Percentiles rank a stretch among this genome's conserved stretches.
phyloP scores from a whole-genome alignment of 2,888 invertebrate genomes.

The Scaptomyza caliginosa region DNA sequence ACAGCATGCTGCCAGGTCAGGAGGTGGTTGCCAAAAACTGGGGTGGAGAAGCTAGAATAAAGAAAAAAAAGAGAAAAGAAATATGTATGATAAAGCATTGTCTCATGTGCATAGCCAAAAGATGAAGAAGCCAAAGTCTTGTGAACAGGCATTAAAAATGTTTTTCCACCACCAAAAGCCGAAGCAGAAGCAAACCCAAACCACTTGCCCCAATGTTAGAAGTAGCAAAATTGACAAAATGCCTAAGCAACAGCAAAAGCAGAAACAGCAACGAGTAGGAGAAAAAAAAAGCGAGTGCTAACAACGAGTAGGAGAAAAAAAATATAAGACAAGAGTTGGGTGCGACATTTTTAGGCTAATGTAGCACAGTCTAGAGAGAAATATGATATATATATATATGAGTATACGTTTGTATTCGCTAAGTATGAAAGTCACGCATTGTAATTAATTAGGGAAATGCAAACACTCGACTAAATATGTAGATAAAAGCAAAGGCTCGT shows the following conservation, averaged over 20 bases:
- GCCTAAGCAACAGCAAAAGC: constrained; percentile 34
- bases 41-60: neutral
- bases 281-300: constrained; percentile 13
- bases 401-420: constrained; percentile 38
- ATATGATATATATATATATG: neutral
- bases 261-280: neutral
- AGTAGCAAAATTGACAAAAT: constrained; percentile 72
- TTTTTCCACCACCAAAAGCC: constrained; percentile 22
- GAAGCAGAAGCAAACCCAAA: neutral
- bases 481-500: constrained; percentile 57
- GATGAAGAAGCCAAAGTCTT: constrained; percentile 41
- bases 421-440: constrained; percentile 73
- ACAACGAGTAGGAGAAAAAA: constrained; percentile 2
- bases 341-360: constrained; percentile 16
- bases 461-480: constrained; percentile 65
- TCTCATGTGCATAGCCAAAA: constrained; percentile 67
- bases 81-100: constrained; percentile 54
- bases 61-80: neutral
- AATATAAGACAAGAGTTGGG: neutral
- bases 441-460: constrained; percentile 74
- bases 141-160: constrained; percentile 42
- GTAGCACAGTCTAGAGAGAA: neutral
- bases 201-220: constrained; percentile 35
- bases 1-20: constrained; percentile 20
- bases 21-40: neutral